Base-by-base conservation (phyloP, 2,113 vertebrate species). In the Genyomyrus donnyi region DNA sequence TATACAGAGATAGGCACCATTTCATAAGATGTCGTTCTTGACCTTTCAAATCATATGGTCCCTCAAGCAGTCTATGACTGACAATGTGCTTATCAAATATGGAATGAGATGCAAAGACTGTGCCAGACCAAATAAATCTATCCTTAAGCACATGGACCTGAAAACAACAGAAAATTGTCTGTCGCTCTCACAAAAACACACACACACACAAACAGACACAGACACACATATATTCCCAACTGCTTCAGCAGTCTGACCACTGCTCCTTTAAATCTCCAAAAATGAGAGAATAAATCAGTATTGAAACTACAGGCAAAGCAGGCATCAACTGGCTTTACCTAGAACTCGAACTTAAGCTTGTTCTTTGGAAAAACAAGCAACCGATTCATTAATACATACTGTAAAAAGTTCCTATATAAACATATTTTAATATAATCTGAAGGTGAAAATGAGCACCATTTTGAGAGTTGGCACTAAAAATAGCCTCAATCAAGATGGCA, bases 211-310 rank as follows among this genome's bases (percentile, higher is more conserved):
- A 39, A 39, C 35, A 39, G 39, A 39, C 39, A 39, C 2, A 56
- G 1, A n/a, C 8, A 11, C n/a, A 27, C 3, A 66, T 35, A 80
- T 42, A 45, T 46, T 49, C 56, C 56, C 84, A 90, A 74, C 88
- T 90, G 90, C 66, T 87, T 88, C 84, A 91, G 83, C 84, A 42
- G 31, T 52, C 49, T 91, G 91, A 92, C 89, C 90, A 45, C 88
- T 89, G 85, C 88, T 90, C 88, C 90, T 90, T 88, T 91, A 91
- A 90, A 90, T 90, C 88, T 87, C 46, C 62, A 52, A 52, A 89
- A 87, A 48, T 52, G 42, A 3, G 42, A 35, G 62, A 87, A 50
- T 85, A 90, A 91, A 90, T 88, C 90, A 74, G 39, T 58, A 74
- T 52, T 85, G 39, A 88, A 91, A 91, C 90, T 87, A 89, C 70